Percentiles rank a stretch among this genome's conserved stretches.
phyloP scores from a whole-genome alignment of 2,113 vertebrate species.

The Megaleporinus macrocephalus region DNA sequence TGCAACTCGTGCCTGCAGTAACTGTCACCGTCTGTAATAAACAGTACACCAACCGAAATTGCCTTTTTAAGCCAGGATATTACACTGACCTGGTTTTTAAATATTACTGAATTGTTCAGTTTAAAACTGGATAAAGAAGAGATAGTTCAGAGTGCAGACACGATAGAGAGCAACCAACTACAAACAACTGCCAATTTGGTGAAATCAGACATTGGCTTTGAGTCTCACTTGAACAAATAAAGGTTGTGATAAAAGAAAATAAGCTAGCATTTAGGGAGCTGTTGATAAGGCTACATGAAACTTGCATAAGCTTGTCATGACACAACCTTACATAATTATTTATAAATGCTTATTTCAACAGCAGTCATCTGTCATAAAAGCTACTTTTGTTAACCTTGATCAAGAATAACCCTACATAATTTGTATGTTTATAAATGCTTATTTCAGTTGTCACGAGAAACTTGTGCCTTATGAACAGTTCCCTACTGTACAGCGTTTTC shows the following conservation, averaged over 20 bases:
- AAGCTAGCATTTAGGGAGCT: no score
- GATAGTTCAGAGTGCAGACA: slow-evolving; percentile 27
- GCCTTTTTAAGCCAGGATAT: background rate
- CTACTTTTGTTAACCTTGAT: no score
- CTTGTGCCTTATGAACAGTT: no score
- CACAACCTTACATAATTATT: no score
- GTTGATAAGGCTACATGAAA: no score
- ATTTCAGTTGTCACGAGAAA: no score
- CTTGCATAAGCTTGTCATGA: background rate
- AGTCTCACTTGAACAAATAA: background rate
- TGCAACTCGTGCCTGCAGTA: background rate
- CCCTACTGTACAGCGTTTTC: no score
- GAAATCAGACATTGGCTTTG: background rate
- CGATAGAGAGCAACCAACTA: slow-evolving; percentile 1
- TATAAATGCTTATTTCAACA: background rate
- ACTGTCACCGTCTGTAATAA: background rate
- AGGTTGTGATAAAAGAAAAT: no score
- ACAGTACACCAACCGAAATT: background rate
- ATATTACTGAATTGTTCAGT: background rate
- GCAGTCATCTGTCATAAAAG: no score
- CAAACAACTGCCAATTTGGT: background rate
- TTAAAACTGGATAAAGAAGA: background rate
- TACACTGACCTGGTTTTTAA: background rate
- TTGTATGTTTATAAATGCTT: no score
- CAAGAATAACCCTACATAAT: no score